phyloP scores from a whole-genome alignment of 2,797 vertebrate species.

The Aeoliscus strigatus region DNA sequence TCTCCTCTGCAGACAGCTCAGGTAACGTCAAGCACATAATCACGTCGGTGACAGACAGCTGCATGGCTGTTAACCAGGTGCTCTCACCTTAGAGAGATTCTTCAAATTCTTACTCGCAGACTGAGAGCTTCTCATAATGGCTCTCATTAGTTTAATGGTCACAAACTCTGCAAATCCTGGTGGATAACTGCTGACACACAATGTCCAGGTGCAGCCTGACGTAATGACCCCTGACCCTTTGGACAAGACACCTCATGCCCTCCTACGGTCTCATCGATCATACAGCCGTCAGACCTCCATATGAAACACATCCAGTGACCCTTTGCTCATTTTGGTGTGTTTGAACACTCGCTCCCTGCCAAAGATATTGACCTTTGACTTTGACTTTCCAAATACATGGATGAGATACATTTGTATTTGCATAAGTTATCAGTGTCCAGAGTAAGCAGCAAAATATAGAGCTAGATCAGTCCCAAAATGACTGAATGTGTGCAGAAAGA shows the following conservation, averaged over 20 bases:
- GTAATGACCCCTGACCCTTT: slow-evolving; percentile 33
- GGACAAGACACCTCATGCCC: slow-evolving; percentile 54
- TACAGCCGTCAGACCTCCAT: slow-evolving; percentile 8
- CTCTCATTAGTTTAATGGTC: slow-evolving; percentile 61
- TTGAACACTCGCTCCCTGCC: slow-evolving; percentile 6
- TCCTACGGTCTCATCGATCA: slow-evolving; percentile 6
- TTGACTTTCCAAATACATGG: neutral
- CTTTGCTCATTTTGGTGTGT: neutral
- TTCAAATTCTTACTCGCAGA: slow-evolving; percentile 58
- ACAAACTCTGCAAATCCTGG: slow-evolving; percentile 43
- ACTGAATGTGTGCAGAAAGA: no score
- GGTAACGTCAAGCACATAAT: slow-evolving; percentile 21
- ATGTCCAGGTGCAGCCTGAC: slow-evolving; percentile 62
- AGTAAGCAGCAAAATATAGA: slow-evolving; percentile 7
- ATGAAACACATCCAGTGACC: slow-evolving; percentile 3
- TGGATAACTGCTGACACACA: slow-evolving; percentile 27
- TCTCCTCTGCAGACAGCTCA: slow-evolving; percentile 10
- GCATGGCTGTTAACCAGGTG: slow-evolving; percentile 62
- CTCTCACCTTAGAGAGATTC: slow-evolving; percentile 62
- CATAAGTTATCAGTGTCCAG: neutral
- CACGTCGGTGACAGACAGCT: slow-evolving; percentile 50
- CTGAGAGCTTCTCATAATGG: slow-evolving; percentile 57
- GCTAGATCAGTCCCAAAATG: no score
- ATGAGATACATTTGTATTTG: no score
- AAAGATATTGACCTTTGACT: slow-evolving; percentile 2